Conservation (phyloP, 1,140 invertebrate genomes). For the Eumeta japonica region DNA sequence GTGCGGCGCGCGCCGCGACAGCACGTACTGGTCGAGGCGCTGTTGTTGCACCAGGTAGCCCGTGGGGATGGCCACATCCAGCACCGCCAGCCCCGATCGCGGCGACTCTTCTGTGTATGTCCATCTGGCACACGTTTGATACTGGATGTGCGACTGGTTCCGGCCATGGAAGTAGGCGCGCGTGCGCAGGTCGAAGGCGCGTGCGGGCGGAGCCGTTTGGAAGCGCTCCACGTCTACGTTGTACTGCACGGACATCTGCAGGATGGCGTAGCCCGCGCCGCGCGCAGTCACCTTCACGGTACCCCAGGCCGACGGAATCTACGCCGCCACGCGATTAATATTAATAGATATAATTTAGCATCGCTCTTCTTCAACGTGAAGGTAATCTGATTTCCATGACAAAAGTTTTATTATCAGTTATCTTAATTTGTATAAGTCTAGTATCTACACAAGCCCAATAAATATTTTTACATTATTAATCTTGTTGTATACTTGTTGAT, state of each 20-base stretch:
- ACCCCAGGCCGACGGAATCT: conserved; percentile 91
- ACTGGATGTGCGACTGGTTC: conserved; percentile 90
- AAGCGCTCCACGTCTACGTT: conserved; percentile 88
- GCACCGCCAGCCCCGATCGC: conserved; percentile 86
- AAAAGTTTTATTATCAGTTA: too few species aligned
- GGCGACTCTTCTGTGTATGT: conserved; percentile 72
- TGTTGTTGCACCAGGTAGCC: conserved; percentile 93
- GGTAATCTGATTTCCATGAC: background rate
- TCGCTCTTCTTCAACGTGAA: background rate
- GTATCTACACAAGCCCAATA: too few species aligned
- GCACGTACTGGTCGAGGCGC: conserved; percentile 80
- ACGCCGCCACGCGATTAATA: background rate
- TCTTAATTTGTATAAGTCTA: too few species aligned
- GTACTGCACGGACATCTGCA: conserved; percentile 93
- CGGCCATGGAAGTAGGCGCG: conserved; percentile 78
- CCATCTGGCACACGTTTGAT: conserved; percentile 84
- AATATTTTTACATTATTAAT: too few species aligned
- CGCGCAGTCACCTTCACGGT: conserved; percentile 86
- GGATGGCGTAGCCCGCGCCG: conserved; percentile 87
- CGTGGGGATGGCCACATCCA: conserved; percentile 89
- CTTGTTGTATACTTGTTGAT: too few species aligned
- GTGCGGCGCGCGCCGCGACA: conserved; percentile 70
- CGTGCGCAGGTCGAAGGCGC: conserved; percentile 72
- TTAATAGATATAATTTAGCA: background rate
- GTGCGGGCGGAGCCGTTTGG: conserved; percentile 80